Conservation (phyloP, 2,113 vertebrate species). For the Alexandromys fortis region DNA sequence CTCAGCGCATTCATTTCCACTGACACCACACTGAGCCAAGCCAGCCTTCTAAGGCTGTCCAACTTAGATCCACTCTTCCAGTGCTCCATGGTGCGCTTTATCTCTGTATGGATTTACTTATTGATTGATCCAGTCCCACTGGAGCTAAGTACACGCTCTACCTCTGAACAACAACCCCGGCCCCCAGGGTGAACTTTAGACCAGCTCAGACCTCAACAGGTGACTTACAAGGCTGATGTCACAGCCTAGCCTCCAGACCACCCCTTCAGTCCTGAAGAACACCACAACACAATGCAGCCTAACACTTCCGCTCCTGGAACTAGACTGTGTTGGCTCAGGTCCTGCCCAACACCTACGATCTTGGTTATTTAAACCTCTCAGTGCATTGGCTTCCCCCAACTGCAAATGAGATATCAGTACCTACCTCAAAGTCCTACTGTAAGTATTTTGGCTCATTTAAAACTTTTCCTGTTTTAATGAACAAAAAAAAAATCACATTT, state of each 20-base stretch:
- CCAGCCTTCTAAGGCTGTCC: fast-evolving
- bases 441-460: not conserved
- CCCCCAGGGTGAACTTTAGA: not conserved
- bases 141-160: not conserved
- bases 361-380: not conserved
- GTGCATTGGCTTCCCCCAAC: not conserved
- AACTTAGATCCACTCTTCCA: not conserved
- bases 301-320: not conserved
- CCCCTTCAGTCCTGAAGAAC: not conserved
- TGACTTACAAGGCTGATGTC: not conserved
- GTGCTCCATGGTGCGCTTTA: fast-evolving
- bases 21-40: not conserved
- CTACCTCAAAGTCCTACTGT: not conserved
- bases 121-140: not conserved
- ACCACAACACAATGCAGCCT: fast-evolving
- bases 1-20: too few relatives aligned
- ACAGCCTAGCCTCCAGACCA: not conserved
- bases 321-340: not conserved
- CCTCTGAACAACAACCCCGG: not conserved
- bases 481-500: not conserved
- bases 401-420: not conserved
- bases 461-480: not conserved
- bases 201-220: not conserved
- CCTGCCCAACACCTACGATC: not conserved
- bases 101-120: not conserved